phyloP scores from a whole-genome alignment of 2,888 invertebrate genomes.

The Dolichomitus sp. region DNA sequence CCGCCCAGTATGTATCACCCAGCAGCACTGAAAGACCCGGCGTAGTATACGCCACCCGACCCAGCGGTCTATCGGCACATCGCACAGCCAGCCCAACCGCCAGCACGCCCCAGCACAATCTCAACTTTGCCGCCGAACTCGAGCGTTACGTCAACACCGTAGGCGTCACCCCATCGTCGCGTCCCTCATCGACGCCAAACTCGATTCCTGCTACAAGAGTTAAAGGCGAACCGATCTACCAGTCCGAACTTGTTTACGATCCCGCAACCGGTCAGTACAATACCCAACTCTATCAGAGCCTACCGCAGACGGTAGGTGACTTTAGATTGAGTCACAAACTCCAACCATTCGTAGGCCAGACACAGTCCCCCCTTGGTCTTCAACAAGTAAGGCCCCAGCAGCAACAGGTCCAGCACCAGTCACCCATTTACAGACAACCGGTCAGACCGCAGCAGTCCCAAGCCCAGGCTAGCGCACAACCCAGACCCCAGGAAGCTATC shows the following conservation, averaged over 20 bases:
- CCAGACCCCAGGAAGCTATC: constrained; percentile 82
- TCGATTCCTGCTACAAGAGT: constrained; percentile 67
- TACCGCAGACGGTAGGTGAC: constrained; percentile 92
- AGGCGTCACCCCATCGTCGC: constrained; percentile 79
- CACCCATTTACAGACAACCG: constrained; percentile 76
- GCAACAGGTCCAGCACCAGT: constrained; percentile 79
- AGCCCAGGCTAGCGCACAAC: constrained; percentile 47
- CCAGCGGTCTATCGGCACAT: constrained; percentile 77
- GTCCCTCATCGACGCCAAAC: constrained; percentile 62
- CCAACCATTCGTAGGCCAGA: constrained; percentile 91
- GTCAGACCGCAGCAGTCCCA: constrained; percentile 71
- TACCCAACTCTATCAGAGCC: constrained; percentile 92
- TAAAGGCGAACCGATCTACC: constrained; percentile 89
- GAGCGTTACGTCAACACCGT: constrained; percentile 88
- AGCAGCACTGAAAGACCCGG: constrained; percentile 85
- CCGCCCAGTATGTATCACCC: constrained; percentile 83
- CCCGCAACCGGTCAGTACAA: constrained; percentile 93
- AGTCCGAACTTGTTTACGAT: constrained; percentile 92
- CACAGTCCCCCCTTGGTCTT: constrained; percentile 88
- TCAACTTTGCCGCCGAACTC: constrained; percentile 92
- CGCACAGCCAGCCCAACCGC: constrained; percentile 76
- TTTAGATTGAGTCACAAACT: constrained; percentile 91
- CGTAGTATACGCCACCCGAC: constrained; percentile 83
- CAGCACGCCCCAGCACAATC: constrained; percentile 81
- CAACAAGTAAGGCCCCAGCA: constrained; percentile 87